Conservation (phyloP, 1,140 invertebrate species). For the Micrasema minimum region DNA sequence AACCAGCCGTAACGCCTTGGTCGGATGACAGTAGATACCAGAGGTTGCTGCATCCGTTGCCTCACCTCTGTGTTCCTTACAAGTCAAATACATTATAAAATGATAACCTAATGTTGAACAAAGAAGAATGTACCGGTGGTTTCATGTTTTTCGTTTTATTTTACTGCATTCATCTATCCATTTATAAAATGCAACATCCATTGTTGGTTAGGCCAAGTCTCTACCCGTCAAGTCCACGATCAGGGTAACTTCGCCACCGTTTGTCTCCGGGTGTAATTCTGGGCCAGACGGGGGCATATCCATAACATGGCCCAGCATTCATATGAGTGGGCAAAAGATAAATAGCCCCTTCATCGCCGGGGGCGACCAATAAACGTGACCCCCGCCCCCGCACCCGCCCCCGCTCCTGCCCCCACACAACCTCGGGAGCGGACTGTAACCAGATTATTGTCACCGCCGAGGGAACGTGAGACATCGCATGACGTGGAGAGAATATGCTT, state of each 20-base stretch:
- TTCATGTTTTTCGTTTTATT: too few species aligned
- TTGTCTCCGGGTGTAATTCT: constrained; percentile 34
- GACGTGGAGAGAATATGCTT: constrained; percentile 14
- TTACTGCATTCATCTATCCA: too few species aligned
- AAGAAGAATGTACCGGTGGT: too few species aligned
- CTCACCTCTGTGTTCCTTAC: too few species aligned
- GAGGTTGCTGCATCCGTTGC: too few species aligned
- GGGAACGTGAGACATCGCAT: constrained; percentile 4
- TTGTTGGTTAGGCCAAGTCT: too few species aligned
- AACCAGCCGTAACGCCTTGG: too few species aligned
- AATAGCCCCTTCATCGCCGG: constrained; percentile 52
- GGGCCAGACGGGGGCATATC: constrained; percentile 47
- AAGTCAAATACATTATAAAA: too few species aligned
- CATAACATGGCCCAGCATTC: constrained; percentile 50
- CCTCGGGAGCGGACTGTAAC: constrained; percentile 37
- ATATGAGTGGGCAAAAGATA: constrained; percentile 52
- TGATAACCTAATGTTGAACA: too few species aligned
- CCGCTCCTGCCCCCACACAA: constrained; percentile 18
- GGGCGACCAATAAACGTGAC: constrained; percentile 51
- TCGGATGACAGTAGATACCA: too few species aligned
- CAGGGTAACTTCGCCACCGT: constrained; percentile 20
- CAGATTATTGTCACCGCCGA: constrained; percentile 46
- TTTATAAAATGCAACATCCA: too few species aligned
- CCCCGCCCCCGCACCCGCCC: constrained; percentile 11
- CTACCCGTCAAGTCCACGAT: not conserved